Percentiles rank a stretch among this genome's conserved stretches.
phyloP scores from a whole-genome alignment of 2,797 vertebrate genomes.

The Urophycis tenuis region DNA sequence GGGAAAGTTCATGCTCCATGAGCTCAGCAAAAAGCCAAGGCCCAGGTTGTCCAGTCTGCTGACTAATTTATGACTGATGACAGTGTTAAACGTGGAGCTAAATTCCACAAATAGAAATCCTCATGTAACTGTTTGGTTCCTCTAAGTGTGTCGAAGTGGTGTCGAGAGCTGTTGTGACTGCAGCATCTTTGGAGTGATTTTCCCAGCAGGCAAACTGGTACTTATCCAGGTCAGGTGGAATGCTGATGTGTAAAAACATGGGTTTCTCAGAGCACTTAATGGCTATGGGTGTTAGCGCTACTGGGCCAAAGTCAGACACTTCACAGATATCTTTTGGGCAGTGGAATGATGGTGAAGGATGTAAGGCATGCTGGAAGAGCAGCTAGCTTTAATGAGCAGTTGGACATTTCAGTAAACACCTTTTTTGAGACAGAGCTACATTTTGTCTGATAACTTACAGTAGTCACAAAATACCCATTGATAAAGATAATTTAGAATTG shows the following conservation, averaged over 20 bases:
- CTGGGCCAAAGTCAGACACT: background rate
- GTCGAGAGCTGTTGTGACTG: no score
- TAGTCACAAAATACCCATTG: no score
- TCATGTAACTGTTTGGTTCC: background rate
- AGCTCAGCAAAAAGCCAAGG: background rate
- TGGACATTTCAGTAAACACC: background rate
- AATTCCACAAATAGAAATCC: no score
- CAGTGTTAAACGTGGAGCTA: constrained; percentile 2
- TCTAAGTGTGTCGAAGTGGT: no score
- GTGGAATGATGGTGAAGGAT: background rate
- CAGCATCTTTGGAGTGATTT: no score
- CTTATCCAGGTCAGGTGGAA: background rate
- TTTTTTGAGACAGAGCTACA: no score
- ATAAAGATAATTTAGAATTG: no score
- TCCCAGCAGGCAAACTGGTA: no score
- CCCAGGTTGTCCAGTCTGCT: background rate
- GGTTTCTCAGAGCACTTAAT: background rate
- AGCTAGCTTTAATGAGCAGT: background rate
- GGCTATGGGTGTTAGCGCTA: background rate
- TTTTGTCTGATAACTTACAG: no score
- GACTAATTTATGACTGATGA: background rate
- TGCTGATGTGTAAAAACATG: background rate
- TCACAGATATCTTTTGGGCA: constrained; percentile 2
- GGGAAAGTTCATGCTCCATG: background rate
- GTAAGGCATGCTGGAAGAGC: background rate